A percentile compares a stretch with the other conserved stretches of the same genome.
phyloP scores from a whole-genome alignment of 2,888 invertebrate genomes.

The Hemithea aestivaria region DNA sequence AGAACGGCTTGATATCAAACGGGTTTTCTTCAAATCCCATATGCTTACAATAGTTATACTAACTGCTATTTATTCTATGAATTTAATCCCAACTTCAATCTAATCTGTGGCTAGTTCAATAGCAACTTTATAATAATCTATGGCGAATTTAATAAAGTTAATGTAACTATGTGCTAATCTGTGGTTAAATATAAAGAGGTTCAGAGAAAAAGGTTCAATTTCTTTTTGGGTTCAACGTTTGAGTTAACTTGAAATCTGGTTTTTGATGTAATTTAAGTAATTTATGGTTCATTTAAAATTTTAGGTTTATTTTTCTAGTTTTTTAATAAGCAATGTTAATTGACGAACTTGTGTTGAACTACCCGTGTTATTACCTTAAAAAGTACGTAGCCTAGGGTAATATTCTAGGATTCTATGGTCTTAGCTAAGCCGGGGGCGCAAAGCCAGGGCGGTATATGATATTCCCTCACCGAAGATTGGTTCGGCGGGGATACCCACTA shows the following conservation, averaged over 20 bases:
- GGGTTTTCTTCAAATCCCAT: conserved; percentile 27
- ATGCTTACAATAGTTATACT: conserved; percentile 10
- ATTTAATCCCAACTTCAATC: conserved; percentile 1
- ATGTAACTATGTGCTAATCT: conserved; percentile 1
- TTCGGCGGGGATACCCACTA: no score
- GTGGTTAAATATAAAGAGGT: background rate
- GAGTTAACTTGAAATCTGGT: conserved; percentile 11
- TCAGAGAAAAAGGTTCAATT: conserved; percentile 1
- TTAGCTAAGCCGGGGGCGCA: no score
- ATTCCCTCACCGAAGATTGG: no score
- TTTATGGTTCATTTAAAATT: no score
- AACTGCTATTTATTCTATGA: background rate
- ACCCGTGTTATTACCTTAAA: no score
- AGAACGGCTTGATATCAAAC: conserved; percentile 18
- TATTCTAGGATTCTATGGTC: no score
- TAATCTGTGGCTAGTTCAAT: conserved; percentile 5
- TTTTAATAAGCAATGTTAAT: no score
- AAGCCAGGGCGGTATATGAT: no score
- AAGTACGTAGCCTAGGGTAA: no score
- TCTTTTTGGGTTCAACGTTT: conserved; percentile 25
- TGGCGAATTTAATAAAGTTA: no score
- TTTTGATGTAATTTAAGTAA: background rate
- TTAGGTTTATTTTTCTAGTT: no score
- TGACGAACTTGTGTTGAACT: no score
- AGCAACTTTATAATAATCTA: background rate